Base-by-base conservation (phyloP, 2,888 invertebrate genomes). In the Ormyrus nitidulus region DNA sequence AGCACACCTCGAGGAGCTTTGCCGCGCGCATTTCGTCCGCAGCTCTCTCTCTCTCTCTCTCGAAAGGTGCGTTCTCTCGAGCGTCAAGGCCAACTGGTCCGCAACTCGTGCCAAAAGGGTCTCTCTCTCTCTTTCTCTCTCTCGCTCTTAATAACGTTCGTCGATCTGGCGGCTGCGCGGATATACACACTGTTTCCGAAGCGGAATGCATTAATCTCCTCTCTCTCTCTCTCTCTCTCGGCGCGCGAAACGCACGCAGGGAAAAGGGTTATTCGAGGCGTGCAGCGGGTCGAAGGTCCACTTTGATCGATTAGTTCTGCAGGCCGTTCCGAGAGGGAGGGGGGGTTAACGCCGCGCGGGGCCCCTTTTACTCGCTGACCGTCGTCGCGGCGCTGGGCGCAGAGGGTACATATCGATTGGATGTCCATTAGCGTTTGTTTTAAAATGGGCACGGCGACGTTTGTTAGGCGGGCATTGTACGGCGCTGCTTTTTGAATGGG, bases 61-160 rank as follows among this genome's bases (percentile, higher is more conserved):
- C 44, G 8, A 8, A 34, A 34, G 34, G 34, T 34, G 34, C 53
- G 8, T 11, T 53, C 11, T 53, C 46, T 9, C 44, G 34, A 34
- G 62, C 62, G 68, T 53, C 77, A 80, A 80, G 80, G 80, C 77
- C 77, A 80, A 77, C 80, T 73, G 48, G 72, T 77, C 64, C 11
- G 48, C 70, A 11, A 10, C 10, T 70, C 19, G 8, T 34, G 46
- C 61, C 44, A 59, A 79, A 69, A 71, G 65, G 70, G 65, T 75
- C 58, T 80, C 71, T 75, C 49, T 58, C 64, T 66, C 62, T 53
- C 19, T n/a, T n/a, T 46, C 46, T 13, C 49, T 19, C 53, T 44
- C 56, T 54, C 56, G 10, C 51, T 34, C 54, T 58, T 34, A 34
- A 34, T 34, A 34, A 34, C 34, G 34, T 34, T 34, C 34, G 34